A percentile compares a stretch with the other conserved stretches of the same genome.
Evolutionary conservation across 1,140 invertebrate species (phyloP).

Genomic region (Camponotus pennsylvanicus): DNA sequence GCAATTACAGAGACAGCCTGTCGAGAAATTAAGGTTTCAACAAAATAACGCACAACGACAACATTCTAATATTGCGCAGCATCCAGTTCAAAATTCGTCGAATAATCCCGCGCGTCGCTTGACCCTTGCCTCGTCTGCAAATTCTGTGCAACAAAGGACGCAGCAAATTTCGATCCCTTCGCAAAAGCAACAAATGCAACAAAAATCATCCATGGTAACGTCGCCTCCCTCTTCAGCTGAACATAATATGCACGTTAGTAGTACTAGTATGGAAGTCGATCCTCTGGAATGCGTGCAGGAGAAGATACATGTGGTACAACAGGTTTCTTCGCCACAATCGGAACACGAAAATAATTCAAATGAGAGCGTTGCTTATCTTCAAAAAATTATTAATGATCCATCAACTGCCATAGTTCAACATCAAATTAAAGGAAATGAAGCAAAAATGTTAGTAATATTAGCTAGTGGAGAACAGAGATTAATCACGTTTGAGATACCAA

Average conservation of each 20-base stretch:
- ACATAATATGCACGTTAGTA: slow-evolving; percentile 2
- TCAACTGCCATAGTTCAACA: slow-evolving; percentile 80
- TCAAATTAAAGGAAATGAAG: slow-evolving; percentile 87
- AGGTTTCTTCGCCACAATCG: slow-evolving; percentile 63
- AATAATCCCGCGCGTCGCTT: slow-evolving; percentile 31
- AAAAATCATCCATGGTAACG: slow-evolving; percentile 71
- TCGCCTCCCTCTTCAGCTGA: slow-evolving; percentile 2
- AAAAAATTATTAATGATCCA: slow-evolving; percentile 82
- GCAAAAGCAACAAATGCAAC: slow-evolving; percentile 73
- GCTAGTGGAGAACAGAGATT: slow-evolving; percentile 91
- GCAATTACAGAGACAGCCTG: slow-evolving; percentile 47
- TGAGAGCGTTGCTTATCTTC: slow-evolving; percentile 80
- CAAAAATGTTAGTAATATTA: slow-evolving; percentile 92
- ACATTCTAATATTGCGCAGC: slow-evolving; percentile 57
- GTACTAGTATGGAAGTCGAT: slow-evolving; percentile 62
- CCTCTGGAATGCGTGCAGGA: slow-evolving; percentile 65
- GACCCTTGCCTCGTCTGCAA: not conserved
- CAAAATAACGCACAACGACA: slow-evolving; percentile 58
- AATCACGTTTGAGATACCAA: slow-evolving; percentile 92
- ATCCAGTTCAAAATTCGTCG: slow-evolving; percentile 43
- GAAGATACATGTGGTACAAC: slow-evolving; percentile 60
- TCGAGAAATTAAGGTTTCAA: slow-evolving; percentile 56
- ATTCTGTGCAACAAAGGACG: slow-evolving; percentile 75
- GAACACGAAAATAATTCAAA: slow-evolving; percentile 72
- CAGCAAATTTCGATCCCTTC: slow-evolving; percentile 80